Base-by-base conservation (phyloP, 2,113 vertebrate species). In the Larimichthys polyactis region DNA sequence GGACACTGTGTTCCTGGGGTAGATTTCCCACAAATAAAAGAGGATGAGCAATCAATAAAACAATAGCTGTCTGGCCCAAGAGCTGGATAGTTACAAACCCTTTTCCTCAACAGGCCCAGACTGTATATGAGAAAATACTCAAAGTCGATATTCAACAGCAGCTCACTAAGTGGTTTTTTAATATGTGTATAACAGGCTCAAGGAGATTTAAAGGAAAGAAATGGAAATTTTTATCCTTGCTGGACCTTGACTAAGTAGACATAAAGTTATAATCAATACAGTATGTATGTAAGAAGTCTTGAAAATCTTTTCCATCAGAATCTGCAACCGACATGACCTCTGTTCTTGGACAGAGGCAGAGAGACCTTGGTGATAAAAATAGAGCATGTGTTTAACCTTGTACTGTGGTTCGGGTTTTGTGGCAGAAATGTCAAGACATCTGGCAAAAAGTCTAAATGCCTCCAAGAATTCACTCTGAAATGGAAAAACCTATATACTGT, bases 91-190 rank as follows among this genome's bases (percentile, higher is more conserved):
- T 82, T 75, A 70, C 76, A 65, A 69, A 86, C 66, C 75, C 59
- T 85, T 76, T 89, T 82, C 71, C 86, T 84, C 66, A 19, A 86
- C 82, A 82, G 83, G 51, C 75, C 51, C 19, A 11, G 60, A 69
- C 80, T 88, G 79, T 82, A 92, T 93, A 92, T 91, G 88, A 92
- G 91, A 90, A 89, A 91, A 90, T 86, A 86, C 81, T 91, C 78
- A 32, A 69, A 83, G 83, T 93, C 92, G 74, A 92, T 91, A 92
- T 80, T 83, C 27, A 84, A 78, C 36, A 3, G 73, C 40, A 0
- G 75, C 75, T 87, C 67, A 32, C 82, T 86, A 87, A 89, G 76
- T 85, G 70, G 52, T 90, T 84, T 84, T 82, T 90, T 82, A 82
- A 69, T 65, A 66, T 51, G 71, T 68, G 64, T 87, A 82, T 76